phyloP scores from a whole-genome alignment of 2,113 vertebrate genomes.

The Phrynosoma blainvillii region DNA sequence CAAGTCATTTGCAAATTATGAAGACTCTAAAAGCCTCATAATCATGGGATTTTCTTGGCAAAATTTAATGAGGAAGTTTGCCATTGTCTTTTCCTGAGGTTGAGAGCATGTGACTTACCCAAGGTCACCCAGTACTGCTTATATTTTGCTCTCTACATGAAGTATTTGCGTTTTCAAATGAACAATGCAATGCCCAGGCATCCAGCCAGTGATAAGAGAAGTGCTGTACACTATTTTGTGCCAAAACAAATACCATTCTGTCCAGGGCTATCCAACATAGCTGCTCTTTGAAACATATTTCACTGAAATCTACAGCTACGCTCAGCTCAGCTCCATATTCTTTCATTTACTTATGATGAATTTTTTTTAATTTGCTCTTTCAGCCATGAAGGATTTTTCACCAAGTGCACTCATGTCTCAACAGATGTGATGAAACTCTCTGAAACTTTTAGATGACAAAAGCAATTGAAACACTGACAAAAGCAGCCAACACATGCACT shows the following conservation, averaged over 20 bases:
- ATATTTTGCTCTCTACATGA: conserved; percentile 4
- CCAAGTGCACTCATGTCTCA: conserved; percentile 42
- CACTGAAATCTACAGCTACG: conserved; percentile 23
- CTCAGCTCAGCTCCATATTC: conserved; percentile 32
- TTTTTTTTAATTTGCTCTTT: conserved; percentile 32
- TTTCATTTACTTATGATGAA: conserved; percentile 19
- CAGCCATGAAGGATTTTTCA: conserved; percentile 44
- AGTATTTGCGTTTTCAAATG: conserved; percentile 45
- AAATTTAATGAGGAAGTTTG: no score
- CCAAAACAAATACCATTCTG: conserved; percentile 53
- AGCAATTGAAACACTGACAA: conserved; percentile 39
- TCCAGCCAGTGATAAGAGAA: conserved; percentile 47
- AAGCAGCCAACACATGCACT: neutral
- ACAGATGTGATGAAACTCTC: conserved; percentile 24
- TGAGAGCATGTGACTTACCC: no score
- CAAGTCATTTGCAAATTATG: no score
- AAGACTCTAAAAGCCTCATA: no score
- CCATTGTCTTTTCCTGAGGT: no score
- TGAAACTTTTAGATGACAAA: conserved; percentile 42
- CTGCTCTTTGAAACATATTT: neutral
- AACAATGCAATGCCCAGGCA: conserved; percentile 44
- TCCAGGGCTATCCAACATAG: conserved; percentile 33
- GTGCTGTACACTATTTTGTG: conserved; percentile 2
- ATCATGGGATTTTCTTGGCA: no score
- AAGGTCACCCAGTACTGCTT: neutral